Percentiles rank a stretch among this genome's conserved stretches.
Evolutionary conservation across 53 echinoderm and acorn worm species (phyloP).

Genomic region (Glandiceps talaboti): DNA sequence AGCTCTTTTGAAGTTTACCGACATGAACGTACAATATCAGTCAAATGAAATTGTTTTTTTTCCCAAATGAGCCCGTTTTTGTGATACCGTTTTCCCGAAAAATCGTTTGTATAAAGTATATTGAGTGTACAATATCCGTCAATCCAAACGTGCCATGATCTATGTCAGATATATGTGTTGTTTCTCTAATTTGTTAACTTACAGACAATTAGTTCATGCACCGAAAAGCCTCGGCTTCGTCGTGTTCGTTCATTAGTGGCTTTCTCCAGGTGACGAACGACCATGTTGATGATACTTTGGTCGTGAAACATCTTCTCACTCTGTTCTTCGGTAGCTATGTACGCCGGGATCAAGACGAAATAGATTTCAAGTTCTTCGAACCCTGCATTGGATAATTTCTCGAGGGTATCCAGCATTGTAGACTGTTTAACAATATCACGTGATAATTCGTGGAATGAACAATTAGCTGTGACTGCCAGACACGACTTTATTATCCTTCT

Average conservation of each 20-base stretch:
- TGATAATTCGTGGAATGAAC: background rate
- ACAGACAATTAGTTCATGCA: background rate
- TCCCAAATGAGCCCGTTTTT: too few species aligned
- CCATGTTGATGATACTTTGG: background rate
- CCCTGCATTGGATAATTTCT: background rate
- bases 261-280: background rate
- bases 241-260: background rate
- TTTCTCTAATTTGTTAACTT: background rate
- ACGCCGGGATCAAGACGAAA: slow-evolving; percentile 39
- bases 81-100: too few species aligned
- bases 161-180: too few species aligned
- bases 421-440: background rate
- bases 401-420: background rate
- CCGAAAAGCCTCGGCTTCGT: background rate
- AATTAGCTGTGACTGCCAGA: background rate
- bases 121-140: too few species aligned
- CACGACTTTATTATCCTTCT: background rate
- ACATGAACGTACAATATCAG: too few species aligned
- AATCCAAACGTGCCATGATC: too few species aligned
- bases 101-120: too few species aligned
- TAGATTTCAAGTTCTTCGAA: background rate
- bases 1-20: too few species aligned
- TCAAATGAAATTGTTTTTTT: too few species aligned
- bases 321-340: slow-evolving; percentile 70
- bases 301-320: slow-evolving; percentile 23